Evolutionary conservation across 1,140 invertebrate genomes (phyloP).

Genomic region (Zaprionus nigranus): DNA sequence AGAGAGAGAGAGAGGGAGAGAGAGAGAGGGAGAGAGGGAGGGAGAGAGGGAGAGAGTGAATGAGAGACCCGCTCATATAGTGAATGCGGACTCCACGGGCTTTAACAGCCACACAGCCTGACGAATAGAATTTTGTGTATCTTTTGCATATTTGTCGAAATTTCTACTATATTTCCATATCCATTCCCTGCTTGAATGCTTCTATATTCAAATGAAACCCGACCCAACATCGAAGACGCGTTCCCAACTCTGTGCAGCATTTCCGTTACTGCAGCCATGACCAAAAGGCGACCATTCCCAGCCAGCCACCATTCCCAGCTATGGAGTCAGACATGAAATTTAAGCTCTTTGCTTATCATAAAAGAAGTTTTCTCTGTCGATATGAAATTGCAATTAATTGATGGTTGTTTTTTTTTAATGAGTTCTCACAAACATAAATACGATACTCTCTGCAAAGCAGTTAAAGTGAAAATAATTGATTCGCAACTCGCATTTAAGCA

Average conservation of each 20-base stretch:
- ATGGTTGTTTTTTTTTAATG: constrained; percentile 6
- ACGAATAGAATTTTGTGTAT: constrained; percentile 24
- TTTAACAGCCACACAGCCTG: constrained; percentile 25
- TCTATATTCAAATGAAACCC: constrained; percentile 2
- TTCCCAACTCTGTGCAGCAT: constrained; percentile 22
- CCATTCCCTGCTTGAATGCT: constrained; percentile 28
- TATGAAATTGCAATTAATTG: constrained; percentile 58
- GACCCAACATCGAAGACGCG: constrained; percentile 11
- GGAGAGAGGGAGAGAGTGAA: too few species aligned
- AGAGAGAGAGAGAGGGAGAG: not conserved
- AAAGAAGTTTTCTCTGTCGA: constrained; percentile 25
- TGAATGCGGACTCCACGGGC: constrained; percentile 28
- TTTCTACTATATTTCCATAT: constrained; percentile 33
- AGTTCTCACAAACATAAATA: constrained; percentile 6
- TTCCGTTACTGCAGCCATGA: constrained; percentile 6
- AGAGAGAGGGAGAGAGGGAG: not conserved
- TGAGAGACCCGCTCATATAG: constrained; percentile 46
- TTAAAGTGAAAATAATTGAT: not conserved
- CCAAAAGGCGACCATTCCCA: not conserved
- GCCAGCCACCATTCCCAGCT: constrained; percentile 1
- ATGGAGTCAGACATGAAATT: constrained; percentile 1
- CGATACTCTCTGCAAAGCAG: not conserved
- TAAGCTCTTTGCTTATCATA: constrained; percentile 3
- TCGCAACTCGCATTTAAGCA: not conserved
- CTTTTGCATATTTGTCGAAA: constrained; percentile 46